Evolutionary conservation across 37 sponge, comb jelly and placozoan species (phyloP).

Genomic region (Crambe crambe): DNA sequence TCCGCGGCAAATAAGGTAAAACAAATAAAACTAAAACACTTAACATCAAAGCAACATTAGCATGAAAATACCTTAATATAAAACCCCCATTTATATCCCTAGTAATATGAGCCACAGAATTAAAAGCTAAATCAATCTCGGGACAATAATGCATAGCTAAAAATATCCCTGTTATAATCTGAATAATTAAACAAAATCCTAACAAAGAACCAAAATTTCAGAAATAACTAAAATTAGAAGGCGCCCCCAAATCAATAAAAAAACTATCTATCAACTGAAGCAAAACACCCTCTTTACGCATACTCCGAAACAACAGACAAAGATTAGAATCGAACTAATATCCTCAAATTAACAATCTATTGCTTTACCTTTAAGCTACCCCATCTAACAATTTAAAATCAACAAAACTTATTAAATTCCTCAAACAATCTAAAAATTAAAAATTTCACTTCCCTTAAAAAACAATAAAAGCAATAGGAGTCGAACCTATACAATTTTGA

Average conservation of each 20-base stretch:
- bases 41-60: constrained; percentile 68
- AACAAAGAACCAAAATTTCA: constrained; percentile 86
- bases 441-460: background rate
- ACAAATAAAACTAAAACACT: constrained; percentile 71
- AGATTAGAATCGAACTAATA: constrained; percentile 53
- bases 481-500: constrained; percentile 46
- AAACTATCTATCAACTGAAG: constrained; percentile 55
- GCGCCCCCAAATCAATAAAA: constrained; percentile 62
- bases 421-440: too few species aligned
- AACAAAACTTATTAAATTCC: constrained; percentile 2
- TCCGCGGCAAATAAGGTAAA: constrained; percentile 59
- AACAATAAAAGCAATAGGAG: constrained; percentile 38
- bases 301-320: constrained; percentile 1
- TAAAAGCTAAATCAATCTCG: constrained; percentile 71
- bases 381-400: background rate
- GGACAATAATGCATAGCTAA: constrained; percentile 87
- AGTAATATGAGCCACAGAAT: constrained; percentile 64
- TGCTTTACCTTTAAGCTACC: constrained; percentile 71
- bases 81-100: constrained; percentile 66
- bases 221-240: constrained; percentile 77
- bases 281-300: constrained; percentile 54
- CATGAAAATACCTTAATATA: constrained; percentile 72
- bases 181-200: constrained; percentile 63
- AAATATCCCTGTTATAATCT: constrained; percentile 73
- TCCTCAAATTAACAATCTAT: constrained; percentile 59